Evolutionary conservation across 2,113 vertebrate species (phyloP).

Genomic region (Okapia johnstoni): DNA sequence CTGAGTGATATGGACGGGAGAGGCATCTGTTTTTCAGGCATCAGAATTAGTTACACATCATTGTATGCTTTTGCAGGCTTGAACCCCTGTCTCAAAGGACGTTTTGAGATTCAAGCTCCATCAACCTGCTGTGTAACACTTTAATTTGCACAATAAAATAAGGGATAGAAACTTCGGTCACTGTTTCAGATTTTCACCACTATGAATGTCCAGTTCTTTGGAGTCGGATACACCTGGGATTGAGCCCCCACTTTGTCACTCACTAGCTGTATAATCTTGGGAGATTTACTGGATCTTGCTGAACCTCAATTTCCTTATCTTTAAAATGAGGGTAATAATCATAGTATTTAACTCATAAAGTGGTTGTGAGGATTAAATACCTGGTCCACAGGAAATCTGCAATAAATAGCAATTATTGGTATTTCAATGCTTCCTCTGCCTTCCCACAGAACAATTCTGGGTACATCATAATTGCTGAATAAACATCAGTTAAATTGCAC

Average conservation of each 20-base stretch:
- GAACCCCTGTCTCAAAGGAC: background rate
- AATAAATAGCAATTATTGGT: background rate
- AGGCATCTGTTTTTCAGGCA: background rate
- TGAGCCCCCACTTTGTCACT: background rate
- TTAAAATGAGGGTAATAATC: background rate
- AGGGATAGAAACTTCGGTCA: background rate
- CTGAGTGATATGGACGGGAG: background rate
- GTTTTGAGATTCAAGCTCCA: background rate
- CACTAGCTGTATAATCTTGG: background rate
- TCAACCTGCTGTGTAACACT: background rate
- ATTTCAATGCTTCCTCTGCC: background rate
- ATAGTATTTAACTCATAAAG: background rate
- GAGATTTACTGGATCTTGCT: background rate
- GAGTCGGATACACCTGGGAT: background rate
- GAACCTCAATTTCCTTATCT: background rate
- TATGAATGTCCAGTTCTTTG: background rate
- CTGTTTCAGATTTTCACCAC: background rate
- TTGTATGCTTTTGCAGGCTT: background rate
- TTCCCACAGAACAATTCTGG: background rate
- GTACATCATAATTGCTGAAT: background rate
- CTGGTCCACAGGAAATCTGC: background rate
- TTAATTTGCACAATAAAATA: constrained; percentile 16
- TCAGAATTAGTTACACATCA: background rate
- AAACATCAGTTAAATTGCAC: constrained; percentile 13
- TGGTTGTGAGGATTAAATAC: background rate